Evolutionary conservation across 2,113 vertebrate genomes (phyloP), one percentile per base, ranked within the genome.

Genomic region (Pseudorhombus dupliciocellatus): DNA sequence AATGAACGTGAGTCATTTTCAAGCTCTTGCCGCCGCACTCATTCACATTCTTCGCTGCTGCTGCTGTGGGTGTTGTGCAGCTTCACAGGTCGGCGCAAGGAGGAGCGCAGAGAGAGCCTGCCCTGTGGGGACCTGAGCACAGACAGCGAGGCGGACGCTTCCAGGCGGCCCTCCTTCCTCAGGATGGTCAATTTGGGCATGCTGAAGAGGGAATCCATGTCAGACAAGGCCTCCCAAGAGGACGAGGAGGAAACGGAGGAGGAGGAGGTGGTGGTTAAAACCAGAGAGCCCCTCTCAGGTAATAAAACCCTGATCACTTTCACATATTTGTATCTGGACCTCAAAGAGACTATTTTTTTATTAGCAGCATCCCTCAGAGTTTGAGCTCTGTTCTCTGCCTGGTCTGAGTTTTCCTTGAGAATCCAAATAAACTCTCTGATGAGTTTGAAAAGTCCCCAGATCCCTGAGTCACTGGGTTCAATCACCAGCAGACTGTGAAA

Each of bases 211-310:
- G 93, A 94, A 0, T 96, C 95, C 2, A 78, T 93, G 89, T 94
- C 91, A 5, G 94, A 96, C 89, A 92, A 94, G 1, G 91, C 90
- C 12, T 92, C 91, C 67, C 89, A 88, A 18, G 91, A 88, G 54
- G 1, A 86, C 0, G 93, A 94, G 26, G 88, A 92, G 75, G 87
- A 90, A 50, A 81, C 66, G 0, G 89, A 84, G 34, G 92, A 90
- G 61, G 93, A 92, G n/a, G 94, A 93, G 64, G 89, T 79, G 0
- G 80, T 83, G 34, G 81, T 92, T 25, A 93, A 93, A 87, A 87
- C 88, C 60, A 92, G 92, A 83, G 96, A 97, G 69, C 95, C 96
- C 0, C 87, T 97, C 48, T 97, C 95, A 66, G 96, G 96, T 97
- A 89, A 93, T 83, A 50, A 40, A 10, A 37, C 24, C n/a, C n/a